Base-by-base conservation (phyloP, 2,113 vertebrate genomes). In the Harpagus bidentatus region DNA sequence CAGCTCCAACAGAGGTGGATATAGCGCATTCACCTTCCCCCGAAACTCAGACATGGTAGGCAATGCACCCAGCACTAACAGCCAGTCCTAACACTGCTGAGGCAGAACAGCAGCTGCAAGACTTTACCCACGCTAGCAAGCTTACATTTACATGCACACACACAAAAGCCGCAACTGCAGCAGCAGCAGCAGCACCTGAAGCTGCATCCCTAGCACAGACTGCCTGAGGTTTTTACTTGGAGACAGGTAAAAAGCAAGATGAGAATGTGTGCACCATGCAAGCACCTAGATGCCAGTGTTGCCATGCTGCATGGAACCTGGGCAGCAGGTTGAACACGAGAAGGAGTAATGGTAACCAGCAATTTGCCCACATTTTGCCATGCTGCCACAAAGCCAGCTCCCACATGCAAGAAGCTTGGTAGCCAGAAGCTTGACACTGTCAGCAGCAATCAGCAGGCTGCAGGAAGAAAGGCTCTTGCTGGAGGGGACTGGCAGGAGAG, bases 231-330 rank as follows among this genome's bases (percentile, higher is more conserved):
- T 65, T 59, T 40, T 20, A 66, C 34, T 52, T 53, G 18, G 11
- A 70, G 32, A 47, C 7, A 53, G 34, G 15, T 31, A 13, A 82
- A 38, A 65, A 59, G 10, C 25, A 47, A n/a, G 45, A 40, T 8
- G 18, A 47, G 17, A 78, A 66, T 3, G 4, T 8, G 31, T 32
- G 16, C 28, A 34, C 8, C 21, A 53, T 0, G 1, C 25, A 53
- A 61, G 20, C 0, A 2, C 32, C 28, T 40, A 43, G 14, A 52
- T 32, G n/a, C 29, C 21, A 65, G 23, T 6, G 29, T 28, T 82
- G 48, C 13, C 58, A 40, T 0, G 0, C 4, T 3, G 16, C 2
- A 1, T 14, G 20, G 48, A 42, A 70, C 14, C 38, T 16, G 43
- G 32, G 18, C 56, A 87, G 47, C 34, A 28, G 11, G 56, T 5